Conservation (phyloP, 2,888 invertebrate genomes). For the Tipula helvola region DNA sequence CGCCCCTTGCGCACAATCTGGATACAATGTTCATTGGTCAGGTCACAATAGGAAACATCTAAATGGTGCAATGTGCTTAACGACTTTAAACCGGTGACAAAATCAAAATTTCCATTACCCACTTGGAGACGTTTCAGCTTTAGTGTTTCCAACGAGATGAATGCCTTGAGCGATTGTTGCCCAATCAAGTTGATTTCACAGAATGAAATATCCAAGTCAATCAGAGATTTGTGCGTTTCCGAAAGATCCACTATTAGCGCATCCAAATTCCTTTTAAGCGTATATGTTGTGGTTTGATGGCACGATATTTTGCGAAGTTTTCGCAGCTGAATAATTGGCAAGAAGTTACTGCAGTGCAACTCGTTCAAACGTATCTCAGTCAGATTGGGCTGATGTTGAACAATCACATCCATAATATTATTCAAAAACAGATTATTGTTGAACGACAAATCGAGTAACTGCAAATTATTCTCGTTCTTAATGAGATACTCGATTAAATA, state of each 20-base stretch:
- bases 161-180: background rate
- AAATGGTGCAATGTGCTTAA: background rate
- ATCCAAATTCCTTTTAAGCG: background rate
- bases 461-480: background rate
- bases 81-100: background rate
- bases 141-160: background rate
- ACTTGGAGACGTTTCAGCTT: background rate
- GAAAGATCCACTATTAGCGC: background rate
- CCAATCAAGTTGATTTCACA: background rate
- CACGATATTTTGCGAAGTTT: background rate
- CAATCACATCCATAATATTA: background rate
- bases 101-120: background rate
- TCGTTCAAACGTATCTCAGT: background rate
- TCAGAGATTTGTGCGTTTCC: background rate
- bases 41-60: background rate
- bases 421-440: background rate
- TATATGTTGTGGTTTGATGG: background rate
- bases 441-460: background rate
- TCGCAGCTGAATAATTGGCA: background rate
- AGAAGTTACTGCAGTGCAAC: background rate
- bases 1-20: background rate
- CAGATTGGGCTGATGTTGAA: background rate
- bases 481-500: background rate
- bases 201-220: background rate
- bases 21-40: background rate